Evolutionary conservation across 35 echinoderm and acorn worm species (phyloP), one percentile per base, ranked within the genome.

Genomic region (Apostichopus parvimensis): DNA sequence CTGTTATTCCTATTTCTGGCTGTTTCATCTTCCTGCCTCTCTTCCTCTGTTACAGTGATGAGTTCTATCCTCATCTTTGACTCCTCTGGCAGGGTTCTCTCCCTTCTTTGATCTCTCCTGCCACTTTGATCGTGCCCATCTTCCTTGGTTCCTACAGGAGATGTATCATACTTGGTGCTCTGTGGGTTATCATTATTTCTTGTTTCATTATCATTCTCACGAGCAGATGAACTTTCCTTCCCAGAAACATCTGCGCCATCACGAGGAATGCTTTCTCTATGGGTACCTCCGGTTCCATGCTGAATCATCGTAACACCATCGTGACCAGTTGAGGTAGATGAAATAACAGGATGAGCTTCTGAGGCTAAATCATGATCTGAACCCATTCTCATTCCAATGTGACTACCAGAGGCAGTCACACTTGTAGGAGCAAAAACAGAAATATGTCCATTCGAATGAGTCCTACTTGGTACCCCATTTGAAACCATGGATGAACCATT

Each of bases 1-100:
- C 23, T 82, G 28, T 82, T 82, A 15, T 57, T 82, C 12, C 12
- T 82, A 52, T 53, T 82, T 82, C 79, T 54, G 28, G 11, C 79
- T 54, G 0, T 18, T 24, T 78, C 77, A 78, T 82, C 79, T 6
- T 53, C 7, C 14, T 53, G 8, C 34, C 45, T 14, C 79, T 52
- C 55, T 8, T 82, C 55, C 21, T 82, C 7, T 6, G 34, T 57
- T 9, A 9, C 34, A 3, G 79, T 82, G 8, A 82, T 8, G 6
- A 45, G 79, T 14, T 82, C 55, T 82, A 45, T 82, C n/a, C 55
- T 82, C 79, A 53, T 82, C n/a, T 82, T 14, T 9, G 5, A 34
- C 23, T 13, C 20, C 12, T 82, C 79, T 57, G 14, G 45, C 6
- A 52, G 55, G 61, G 61, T 18, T 1, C 62, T 17, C 13, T 11